A percentile compares a stretch with the other conserved stretches of the same genome.
Conservation (phyloP, 2,888 invertebrate genomes). For the Habrosyne pyritoides region DNA sequence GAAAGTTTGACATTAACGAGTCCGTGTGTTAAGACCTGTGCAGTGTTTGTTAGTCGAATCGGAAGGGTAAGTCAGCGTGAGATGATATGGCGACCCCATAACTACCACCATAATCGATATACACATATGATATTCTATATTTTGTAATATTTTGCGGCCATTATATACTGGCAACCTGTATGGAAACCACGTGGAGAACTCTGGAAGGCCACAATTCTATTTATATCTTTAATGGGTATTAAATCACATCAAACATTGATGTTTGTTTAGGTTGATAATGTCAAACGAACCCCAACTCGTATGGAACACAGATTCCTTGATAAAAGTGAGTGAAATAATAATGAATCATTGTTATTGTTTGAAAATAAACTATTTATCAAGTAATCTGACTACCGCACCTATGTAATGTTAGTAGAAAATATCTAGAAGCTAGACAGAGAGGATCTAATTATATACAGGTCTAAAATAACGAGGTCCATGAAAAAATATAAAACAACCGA, state of each 20-base stretch:
- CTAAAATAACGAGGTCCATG: conserved; percentile 44
- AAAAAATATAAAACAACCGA: conserved; percentile 66
- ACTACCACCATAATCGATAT: conserved; percentile 77
- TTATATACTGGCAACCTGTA: conserved; percentile 38
- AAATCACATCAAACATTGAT: conserved; percentile 42
- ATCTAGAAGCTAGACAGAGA: conserved; percentile 79
- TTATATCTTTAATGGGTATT: conserved; percentile 43
- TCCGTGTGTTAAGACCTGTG: conserved; percentile 75
- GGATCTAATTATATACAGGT: conserved; percentile 70
- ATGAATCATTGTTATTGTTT: conserved; percentile 22
- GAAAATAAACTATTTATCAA: conserved; percentile 53
- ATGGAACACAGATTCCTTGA: conserved; percentile 67
- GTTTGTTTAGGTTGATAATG: conserved; percentile 43
- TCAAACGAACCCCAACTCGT: conserved; percentile 49
- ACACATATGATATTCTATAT: conserved; percentile 64
- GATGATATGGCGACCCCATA: conserved; percentile 77
- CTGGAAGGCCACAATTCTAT: conserved; percentile 78
- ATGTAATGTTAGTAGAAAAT: conserved; percentile 73
- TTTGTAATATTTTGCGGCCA: conserved; percentile 59
- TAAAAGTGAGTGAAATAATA: conserved; percentile 37
- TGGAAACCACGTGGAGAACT: conserved; percentile 79
- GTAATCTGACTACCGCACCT: conserved; percentile 69
- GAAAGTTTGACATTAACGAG: conserved; percentile 50
- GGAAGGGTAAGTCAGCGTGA: conserved; percentile 78
- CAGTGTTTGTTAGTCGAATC: conserved; percentile 78